Evolutionary conservation across 64 coral and sea anemone species (phyloP).

Genomic region (Acropora yongei): DNA sequence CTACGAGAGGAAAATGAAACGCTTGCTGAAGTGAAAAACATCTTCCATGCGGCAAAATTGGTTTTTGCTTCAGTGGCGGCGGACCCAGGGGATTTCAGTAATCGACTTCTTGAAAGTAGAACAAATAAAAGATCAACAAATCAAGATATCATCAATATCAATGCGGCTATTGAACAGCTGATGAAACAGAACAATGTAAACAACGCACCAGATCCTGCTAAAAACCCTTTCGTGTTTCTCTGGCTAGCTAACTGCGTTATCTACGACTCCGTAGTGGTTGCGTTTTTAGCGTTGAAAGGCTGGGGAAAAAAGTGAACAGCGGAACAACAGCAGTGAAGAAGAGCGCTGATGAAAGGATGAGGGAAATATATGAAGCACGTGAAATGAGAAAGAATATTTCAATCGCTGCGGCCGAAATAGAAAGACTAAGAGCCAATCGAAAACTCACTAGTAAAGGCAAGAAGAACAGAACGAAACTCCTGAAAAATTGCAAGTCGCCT

Average conservation of each 20-base stretch:
- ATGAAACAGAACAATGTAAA: not conserved
- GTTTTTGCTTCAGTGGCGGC: not conserved
- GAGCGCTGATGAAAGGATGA: conserved; percentile 9
- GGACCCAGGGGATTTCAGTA: not conserved
- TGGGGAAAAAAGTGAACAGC: conserved; percentile 9
- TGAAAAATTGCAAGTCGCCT: not conserved
- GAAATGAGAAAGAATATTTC: no score
- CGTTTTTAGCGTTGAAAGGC: conserved; percentile 1
- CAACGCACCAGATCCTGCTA: not conserved
- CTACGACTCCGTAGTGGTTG: not conserved
- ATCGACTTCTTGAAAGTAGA: not conserved
- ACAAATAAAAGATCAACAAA: no score
- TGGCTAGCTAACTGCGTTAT: not conserved
- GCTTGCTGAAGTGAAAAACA: conserved; percentile 17
- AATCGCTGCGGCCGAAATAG: no score
- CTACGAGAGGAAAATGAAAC: conserved; percentile 7
- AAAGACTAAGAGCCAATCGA: no score
- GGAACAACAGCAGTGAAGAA: not conserved
- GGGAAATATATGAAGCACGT: conserved; percentile 1
- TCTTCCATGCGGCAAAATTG: conserved; percentile 15
- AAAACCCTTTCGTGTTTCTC: not conserved
- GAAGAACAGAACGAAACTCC: no score
- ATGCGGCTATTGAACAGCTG: no score
- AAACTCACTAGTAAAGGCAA: no score
- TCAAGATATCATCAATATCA: no score